These are phyloP conservation scores for Telmatherina bonti DNA, from an alignment of 2,797 vertebrate species.

Conservation along the genomic window DNA sequence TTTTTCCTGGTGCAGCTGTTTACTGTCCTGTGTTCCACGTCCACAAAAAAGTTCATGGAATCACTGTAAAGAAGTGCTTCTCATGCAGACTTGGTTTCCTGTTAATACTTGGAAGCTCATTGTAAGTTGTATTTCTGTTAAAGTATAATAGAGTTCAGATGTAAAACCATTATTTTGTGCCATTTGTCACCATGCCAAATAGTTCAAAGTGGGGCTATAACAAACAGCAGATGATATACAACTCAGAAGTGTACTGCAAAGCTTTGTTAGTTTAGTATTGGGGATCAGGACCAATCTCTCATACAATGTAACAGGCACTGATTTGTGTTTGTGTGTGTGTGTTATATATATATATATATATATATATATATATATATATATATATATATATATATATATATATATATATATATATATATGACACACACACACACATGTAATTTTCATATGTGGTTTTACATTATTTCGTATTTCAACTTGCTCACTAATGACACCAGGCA, in stretches of 20 bases:
- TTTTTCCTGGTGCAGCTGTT: constrained; percentile 63
- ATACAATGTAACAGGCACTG: not conserved
- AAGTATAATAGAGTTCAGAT: constrained; percentile 35
- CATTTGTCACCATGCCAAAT: constrained; percentile 50
- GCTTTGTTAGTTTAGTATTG: not conserved
- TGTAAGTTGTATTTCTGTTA: constrained; percentile 32
- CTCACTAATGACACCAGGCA: constrained; percentile 42
- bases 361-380: no score
- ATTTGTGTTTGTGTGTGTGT: not conserved
- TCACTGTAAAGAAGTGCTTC: constrained; percentile 42
- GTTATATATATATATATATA: no score
- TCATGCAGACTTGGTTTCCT: constrained; percentile 53
- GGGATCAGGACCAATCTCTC: constrained; percentile 9
- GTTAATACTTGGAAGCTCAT: constrained; percentile 39
- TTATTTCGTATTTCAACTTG: constrained; percentile 45
- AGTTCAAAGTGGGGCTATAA: constrained; percentile 63
- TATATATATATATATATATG: no score
- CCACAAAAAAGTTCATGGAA: constrained; percentile 29
- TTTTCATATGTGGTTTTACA: constrained; percentile 20
- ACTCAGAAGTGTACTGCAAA: constrained; percentile 39
- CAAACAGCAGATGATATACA: constrained; percentile 65
- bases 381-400: no score
- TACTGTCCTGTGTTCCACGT: constrained; percentile 54
- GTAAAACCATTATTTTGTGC: constrained; percentile 56
- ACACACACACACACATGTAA: no score